phyloP scores from a whole-genome alignment of 2,113 vertebrate genomes.

The Syngnathus floridae region DNA sequence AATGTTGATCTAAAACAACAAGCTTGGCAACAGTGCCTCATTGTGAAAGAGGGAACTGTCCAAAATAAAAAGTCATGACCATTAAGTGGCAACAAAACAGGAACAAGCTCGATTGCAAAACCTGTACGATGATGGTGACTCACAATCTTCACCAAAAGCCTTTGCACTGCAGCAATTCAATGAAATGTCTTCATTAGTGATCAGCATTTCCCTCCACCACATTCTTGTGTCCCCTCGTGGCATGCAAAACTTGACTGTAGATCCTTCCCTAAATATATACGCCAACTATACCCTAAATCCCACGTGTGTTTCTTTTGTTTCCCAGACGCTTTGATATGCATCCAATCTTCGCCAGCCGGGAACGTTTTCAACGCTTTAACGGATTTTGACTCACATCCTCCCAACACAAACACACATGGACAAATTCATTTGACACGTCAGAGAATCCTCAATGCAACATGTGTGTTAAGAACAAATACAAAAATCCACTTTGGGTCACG shows the following conservation, averaged over 20 bases:
- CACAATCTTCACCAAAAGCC: not conserved
- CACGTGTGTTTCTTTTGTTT: conserved; percentile 42
- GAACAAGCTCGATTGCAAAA: conserved; percentile 64
- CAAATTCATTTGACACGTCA: conserved; percentile 12
- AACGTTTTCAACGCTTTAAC: conserved; percentile 27
- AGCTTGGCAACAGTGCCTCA: not conserved
- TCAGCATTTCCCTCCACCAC: not conserved
- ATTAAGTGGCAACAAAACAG: conserved; percentile 46
- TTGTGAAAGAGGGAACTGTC: conserved; percentile 42
- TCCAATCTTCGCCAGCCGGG: conserved; percentile 31
- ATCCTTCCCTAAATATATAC: conserved; percentile 12
- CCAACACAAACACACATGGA: conserved; percentile 7
- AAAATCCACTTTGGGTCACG: conserved; percentile 4
- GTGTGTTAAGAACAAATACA: conserved; percentile 19
- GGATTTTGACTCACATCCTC: conserved; percentile 55
- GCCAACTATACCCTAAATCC: conserved; percentile 18
- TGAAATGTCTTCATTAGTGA: too few species aligned
- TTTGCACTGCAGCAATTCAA: not conserved
- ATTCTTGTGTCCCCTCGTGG: not conserved
- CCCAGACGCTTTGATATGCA: conserved; percentile 53
- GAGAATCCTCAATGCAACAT: conserved; percentile 39
- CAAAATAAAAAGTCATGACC: conserved; percentile 35
- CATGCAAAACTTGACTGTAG: conserved; percentile 1
- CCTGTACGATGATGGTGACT: conserved; percentile 28
- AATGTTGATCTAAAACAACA: not conserved